phyloP scores from a whole-genome alignment of 2,113 vertebrate genomes.

The Neodon shergylaensis region DNA sequence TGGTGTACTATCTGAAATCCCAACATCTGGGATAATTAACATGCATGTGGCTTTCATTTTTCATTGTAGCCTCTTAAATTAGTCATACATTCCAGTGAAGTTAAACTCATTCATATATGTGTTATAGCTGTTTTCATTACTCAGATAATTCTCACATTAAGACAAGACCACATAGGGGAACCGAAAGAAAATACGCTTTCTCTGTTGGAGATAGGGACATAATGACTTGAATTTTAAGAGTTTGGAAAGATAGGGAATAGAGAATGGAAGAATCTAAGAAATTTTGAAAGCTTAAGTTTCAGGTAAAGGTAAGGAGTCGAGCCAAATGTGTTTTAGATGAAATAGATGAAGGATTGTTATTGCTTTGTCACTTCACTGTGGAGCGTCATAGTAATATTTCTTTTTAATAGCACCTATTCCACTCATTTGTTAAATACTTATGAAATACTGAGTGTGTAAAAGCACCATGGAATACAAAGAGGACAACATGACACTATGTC shows the following conservation, averaged over 20 bases:
- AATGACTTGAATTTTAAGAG: neutral
- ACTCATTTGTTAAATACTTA: conserved; percentile 29
- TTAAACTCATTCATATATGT: neutral
- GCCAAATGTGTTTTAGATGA: neutral
- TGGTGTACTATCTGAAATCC: neutral
- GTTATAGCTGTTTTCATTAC: neutral
- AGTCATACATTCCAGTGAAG: neutral
- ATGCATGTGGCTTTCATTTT: neutral
- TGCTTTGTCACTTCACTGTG: neutral
- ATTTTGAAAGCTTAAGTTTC: neutral
- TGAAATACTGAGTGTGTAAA: neutral
- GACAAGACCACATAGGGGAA: neutral
- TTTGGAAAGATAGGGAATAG: neutral
- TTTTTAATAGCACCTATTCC: neutral
- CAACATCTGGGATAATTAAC: neutral
- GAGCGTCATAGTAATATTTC: neutral
- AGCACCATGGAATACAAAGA: conserved; percentile 10
- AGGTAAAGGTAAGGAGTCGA: neutral
- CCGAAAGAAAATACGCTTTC: neutral
- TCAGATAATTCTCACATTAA: neutral
- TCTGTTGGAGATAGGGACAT: neutral
- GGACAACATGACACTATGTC: neutral
- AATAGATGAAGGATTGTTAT: neutral
- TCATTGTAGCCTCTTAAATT: neutral
- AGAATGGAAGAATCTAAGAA: neutral